phyloP scores from a whole-genome alignment of 2,797 vertebrate genomes.

The Mallotus villosus region DNA sequence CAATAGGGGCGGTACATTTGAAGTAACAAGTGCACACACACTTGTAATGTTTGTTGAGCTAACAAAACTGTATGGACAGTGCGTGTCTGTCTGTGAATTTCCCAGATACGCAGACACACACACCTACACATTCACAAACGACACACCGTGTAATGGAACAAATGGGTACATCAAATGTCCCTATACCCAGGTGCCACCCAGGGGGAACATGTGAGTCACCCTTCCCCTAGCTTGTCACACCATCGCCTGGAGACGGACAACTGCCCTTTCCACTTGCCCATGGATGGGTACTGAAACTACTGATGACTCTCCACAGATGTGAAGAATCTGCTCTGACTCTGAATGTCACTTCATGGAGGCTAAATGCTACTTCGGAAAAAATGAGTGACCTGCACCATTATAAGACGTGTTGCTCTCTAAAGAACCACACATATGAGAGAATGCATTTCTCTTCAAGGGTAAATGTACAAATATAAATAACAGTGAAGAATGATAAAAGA shows the following conservation, averaged over 20 bases:
- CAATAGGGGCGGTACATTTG: no score
- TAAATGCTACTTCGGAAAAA: no score
- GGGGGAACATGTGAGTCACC: constrained; percentile 27
- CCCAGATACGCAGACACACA: background rate
- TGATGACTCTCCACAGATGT: background rate
- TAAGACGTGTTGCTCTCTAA: no score
- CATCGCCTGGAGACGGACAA: background rate
- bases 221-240: constrained; percentile 16
- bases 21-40: background rate
- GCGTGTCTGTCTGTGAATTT: background rate
- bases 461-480: no score
- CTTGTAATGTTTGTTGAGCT: background rate
- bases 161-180: constrained; percentile 24
- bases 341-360: no score
- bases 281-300: background rate
- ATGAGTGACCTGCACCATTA: no score
- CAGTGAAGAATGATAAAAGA: no score
- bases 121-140: constrained; percentile 9
- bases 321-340: background rate
- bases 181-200: constrained; percentile 15
- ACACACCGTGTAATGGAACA: constrained; percentile 9
- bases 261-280: constrained; percentile 8
- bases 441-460: no score
- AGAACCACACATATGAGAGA: no score
- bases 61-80: background rate